phyloP scores from a whole-genome alignment of 2,797 vertebrate species.

The Chanos chanos region DNA sequence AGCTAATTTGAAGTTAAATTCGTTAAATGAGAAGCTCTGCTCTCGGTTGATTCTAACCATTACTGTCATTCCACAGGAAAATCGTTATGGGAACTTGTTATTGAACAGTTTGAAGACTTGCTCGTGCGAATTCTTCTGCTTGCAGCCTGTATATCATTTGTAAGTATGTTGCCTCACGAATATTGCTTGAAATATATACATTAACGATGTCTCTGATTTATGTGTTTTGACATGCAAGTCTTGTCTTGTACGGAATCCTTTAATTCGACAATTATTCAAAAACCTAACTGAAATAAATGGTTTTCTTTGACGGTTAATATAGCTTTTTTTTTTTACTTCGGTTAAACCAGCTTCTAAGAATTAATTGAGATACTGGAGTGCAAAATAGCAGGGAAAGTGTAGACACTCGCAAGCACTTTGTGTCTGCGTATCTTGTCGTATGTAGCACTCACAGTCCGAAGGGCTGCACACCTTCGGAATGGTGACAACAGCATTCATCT shows the following conservation, averaged over 20 bases:
- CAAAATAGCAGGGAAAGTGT: slow-evolving; percentile 65
- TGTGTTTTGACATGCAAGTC: too few species aligned
- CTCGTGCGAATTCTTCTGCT: slow-evolving; percentile 96
- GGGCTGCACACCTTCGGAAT: slow-evolving; percentile 62
- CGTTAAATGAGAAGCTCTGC: neutral
- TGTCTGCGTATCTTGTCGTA: too few species aligned
- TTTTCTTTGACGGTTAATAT: too few species aligned
- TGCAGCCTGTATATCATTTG: slow-evolving; percentile 98
- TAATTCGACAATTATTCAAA: too few species aligned
- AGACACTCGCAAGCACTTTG: too few species aligned
- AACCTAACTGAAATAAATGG: too few species aligned
- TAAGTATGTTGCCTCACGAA: slow-evolving; percentile 78
- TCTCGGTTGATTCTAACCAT: neutral
- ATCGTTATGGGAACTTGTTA: slow-evolving; percentile 92
- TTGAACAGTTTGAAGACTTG: slow-evolving; percentile 98
- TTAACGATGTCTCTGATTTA: neutral
- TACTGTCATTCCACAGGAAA: slow-evolving; percentile 78
- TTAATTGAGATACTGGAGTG: too few species aligned
- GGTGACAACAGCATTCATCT: slow-evolving; percentile 63
- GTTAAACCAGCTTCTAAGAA: too few species aligned
- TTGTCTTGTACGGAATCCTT: too few species aligned
- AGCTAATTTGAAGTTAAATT: neutral
- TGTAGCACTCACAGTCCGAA: too few species aligned
- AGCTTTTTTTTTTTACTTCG: too few species aligned
- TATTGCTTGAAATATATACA: neutral